These are phyloP conservation scores for Centropus unirufus DNA, from an alignment of 2,113 vertebrate species.

Conservation along the genomic window DNA sequence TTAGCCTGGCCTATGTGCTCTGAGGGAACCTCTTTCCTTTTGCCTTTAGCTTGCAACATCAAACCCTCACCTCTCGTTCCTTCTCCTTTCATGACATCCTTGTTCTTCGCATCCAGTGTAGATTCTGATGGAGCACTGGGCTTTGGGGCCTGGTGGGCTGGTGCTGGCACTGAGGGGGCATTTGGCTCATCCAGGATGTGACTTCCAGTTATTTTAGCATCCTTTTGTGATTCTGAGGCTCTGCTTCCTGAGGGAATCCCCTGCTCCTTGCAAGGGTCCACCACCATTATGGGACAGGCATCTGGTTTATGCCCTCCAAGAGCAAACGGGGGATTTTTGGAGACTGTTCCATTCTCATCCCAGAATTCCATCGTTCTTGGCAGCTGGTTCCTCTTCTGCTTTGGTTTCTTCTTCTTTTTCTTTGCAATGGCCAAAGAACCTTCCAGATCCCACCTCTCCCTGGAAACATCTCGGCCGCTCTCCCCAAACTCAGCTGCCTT, in stretches of 20 bases:
- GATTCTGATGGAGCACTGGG: accelerated
- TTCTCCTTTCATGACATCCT: accelerated
- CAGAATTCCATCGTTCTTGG: constrained; percentile 39
- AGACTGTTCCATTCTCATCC: not conserved
- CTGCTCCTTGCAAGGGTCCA: not conserved
- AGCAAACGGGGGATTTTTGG: not conserved
- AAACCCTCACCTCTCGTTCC: not conserved
- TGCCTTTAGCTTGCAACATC: not conserved
- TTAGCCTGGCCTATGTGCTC: not conserved
- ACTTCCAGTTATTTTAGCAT: not conserved
- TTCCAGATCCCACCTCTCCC: constrained; percentile 71
- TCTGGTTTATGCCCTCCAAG: not conserved
- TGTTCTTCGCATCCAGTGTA: accelerated
- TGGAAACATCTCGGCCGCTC: constrained; percentile 18
- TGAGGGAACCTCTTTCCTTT: not conserved
- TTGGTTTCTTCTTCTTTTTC: constrained; percentile 82
- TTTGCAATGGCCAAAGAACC: constrained; percentile 40
- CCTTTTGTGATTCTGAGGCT: not conserved
- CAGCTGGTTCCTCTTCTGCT: constrained; percentile 69
- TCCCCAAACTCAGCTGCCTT: constrained; percentile 13
- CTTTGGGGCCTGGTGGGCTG: not conserved
- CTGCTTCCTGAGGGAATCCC: not conserved
- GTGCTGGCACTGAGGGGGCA: not conserved
- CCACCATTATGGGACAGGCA: not conserved
- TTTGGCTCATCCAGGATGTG: accelerated